phyloP scores from a whole-genome alignment of 2,888 invertebrate species.

The Melieria omissa region DNA sequence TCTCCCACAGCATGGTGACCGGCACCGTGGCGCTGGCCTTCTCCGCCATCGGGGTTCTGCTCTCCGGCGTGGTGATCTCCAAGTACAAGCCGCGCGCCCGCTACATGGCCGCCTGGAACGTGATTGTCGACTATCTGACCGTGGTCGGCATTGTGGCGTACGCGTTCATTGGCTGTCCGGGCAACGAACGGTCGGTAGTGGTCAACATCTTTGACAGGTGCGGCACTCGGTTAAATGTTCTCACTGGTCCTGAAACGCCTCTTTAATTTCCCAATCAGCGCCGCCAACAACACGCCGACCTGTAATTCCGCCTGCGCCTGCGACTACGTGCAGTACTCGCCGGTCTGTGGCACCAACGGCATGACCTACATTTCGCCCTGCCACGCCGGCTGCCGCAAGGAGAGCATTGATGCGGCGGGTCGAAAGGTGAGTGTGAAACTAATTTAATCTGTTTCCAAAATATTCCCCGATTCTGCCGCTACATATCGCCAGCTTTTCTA shows the following conservation, averaged over 20 bases:
- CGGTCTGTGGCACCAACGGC: constrained; percentile 75
- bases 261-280: constrained; percentile 23
- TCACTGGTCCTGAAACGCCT: background rate
- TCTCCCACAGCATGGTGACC: constrained; percentile 74
- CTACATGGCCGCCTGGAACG: constrained; percentile 75
- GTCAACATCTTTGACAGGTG: constrained; percentile 51
- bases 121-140: constrained; percentile 72
- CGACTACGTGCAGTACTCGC: constrained; percentile 77
- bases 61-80: constrained; percentile 74
- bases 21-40: constrained; percentile 76
- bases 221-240: background rate
- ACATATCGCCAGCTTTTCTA: constrained; percentile 38
- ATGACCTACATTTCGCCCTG: constrained; percentile 80
- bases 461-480: background rate
- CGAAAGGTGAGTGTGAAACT: constrained; percentile 57
- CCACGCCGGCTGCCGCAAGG: constrained; percentile 76
- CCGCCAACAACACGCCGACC: constrained; percentile 37
- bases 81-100: constrained; percentile 74
- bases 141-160: constrained; percentile 74
- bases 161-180: constrained; percentile 74
- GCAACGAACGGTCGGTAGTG: constrained; percentile 68
- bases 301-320: constrained; percentile 77
- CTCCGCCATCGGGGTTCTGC: constrained; percentile 75
- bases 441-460: background rate
- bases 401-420: constrained; percentile 57